A percentile compares a stretch with the other conserved stretches of the same genome.
These are phyloP conservation scores for Pantherophis alleghaniensis DNA, from an alignment of 2,797 vertebrate species.

Conservation along the genomic window DNA sequence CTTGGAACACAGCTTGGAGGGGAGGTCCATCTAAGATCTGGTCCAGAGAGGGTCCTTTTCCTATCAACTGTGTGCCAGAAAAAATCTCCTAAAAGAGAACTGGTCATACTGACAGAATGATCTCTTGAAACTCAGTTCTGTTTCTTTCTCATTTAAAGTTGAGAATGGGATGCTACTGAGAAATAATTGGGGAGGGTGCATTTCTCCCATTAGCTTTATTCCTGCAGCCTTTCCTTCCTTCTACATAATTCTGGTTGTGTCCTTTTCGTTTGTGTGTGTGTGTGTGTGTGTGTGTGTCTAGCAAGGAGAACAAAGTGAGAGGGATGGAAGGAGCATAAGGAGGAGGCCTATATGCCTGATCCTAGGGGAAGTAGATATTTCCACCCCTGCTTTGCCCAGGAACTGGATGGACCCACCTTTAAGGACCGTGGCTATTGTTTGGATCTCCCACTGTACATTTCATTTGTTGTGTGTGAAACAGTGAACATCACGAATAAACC, in stretches of 20 bases:
- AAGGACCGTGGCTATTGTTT: not conserved
- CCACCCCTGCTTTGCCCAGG: not conserved
- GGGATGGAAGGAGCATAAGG: not conserved
- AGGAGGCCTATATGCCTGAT: not conserved
- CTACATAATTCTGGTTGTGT: not conserved
- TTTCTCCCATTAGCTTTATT: not conserved
- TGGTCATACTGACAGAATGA: not conserved
- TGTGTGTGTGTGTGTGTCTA: not conserved
- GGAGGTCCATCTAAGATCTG: not conserved
- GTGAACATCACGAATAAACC: not conserved
- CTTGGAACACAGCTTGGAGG: not conserved
- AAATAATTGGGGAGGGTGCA: not conserved
- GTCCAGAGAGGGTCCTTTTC: not conserved
- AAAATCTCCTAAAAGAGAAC: not conserved
- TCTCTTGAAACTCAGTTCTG: not conserved
- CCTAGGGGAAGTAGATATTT: not conserved
- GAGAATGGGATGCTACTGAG: not conserved
- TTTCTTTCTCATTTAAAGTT: not conserved
- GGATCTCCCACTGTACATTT: not conserved
- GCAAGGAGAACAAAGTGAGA: not conserved
- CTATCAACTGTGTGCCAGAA: not conserved
- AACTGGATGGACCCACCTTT: not conserved
- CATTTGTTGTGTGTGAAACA: not conserved
- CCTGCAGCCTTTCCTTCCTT: not conserved
- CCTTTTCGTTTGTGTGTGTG: not conserved